Conservation (phyloP, 2,113 vertebrate genomes). For the Cyphomyrus plagiostoma region DNA sequence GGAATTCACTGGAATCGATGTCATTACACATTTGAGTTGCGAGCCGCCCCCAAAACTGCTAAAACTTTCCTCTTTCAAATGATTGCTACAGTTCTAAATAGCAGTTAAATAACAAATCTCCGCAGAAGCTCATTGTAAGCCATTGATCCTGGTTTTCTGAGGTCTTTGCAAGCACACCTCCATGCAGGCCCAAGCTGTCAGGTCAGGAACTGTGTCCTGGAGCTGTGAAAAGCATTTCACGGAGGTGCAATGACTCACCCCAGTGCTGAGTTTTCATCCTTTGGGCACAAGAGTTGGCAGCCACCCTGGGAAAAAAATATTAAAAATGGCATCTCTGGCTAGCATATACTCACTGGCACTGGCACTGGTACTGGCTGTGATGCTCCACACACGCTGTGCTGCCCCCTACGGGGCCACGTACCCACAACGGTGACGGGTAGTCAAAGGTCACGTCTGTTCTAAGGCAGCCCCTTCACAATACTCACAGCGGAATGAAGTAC, state of each 20-base stretch:
- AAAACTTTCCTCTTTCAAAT: background rate
- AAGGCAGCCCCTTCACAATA: background rate
- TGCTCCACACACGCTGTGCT: background rate
- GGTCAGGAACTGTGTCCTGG: background rate
- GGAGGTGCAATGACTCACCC: slow-evolving; percentile 13
- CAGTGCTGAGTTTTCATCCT: background rate
- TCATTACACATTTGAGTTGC: background rate
- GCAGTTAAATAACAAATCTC: background rate
- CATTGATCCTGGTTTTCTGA: background rate
- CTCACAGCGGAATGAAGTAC: background rate
- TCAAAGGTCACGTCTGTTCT: slow-evolving; percentile 9
- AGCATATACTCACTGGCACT: background rate
- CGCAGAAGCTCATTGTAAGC: background rate
- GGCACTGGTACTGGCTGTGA: background rate
- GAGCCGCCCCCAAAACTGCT: background rate
- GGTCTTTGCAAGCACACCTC: background rate
- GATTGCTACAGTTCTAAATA: background rate
- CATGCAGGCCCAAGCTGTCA: background rate
- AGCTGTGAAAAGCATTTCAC: background rate
- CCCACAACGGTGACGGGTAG: background rate
- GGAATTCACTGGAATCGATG: background rate
- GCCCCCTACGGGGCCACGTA: slow-evolving; percentile 4
- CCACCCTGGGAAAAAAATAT: slow-evolving; percentile 21
- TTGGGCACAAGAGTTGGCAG: slow-evolving; percentile 18
- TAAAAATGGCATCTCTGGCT: slow-evolving; percentile 10